Evolutionary conservation across 2,888 invertebrate species (phyloP).

Genomic region (Conops quadrifasciatus): DNA sequence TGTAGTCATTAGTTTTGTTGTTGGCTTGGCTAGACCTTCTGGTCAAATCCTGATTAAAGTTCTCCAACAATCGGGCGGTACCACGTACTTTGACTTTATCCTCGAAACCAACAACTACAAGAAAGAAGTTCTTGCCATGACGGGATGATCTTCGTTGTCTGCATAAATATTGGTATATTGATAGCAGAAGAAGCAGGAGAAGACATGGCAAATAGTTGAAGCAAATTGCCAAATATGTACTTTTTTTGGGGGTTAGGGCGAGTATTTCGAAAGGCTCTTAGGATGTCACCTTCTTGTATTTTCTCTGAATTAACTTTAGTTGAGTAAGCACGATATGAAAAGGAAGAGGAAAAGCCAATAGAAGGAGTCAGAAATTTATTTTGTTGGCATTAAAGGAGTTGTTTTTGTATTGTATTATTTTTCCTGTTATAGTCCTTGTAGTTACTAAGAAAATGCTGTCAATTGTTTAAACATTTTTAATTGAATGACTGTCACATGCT

Average conservation of each 20-base stretch:
- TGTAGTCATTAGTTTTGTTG: not conserved
- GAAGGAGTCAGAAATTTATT: conserved; percentile 7
- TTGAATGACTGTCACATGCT: conserved; percentile 52
- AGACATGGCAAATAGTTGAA: too few relatives aligned
- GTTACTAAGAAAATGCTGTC: conserved; percentile 10
- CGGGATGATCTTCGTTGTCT: conserved; percentile 59
- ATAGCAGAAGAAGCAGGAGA: too few relatives aligned
- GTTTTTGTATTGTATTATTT: conserved; percentile 38
- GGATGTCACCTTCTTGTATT: not conserved
- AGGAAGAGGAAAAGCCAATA: not conserved
- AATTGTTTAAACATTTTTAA: conserved; percentile 46
- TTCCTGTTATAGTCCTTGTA: conserved; percentile 41
- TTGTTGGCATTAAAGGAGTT: not conserved
- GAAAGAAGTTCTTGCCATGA: conserved; percentile 50
- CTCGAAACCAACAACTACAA: conserved; percentile 53
- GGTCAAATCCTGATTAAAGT: conserved; percentile 25
- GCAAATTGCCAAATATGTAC: too few relatives aligned
- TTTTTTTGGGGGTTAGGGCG: not conserved
- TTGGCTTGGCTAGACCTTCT: not conserved
- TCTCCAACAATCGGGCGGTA: conserved; percentile 17
- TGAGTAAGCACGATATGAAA: conserved; percentile 13
- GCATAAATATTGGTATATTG: conserved; percentile 61
- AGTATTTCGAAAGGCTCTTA: conserved; percentile 7
- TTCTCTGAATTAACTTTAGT: conserved; percentile 27
- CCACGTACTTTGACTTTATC: not conserved